Base-by-base conservation (phyloP, 2,888 invertebrate species). In the Tuberolachnus salignus region DNA sequence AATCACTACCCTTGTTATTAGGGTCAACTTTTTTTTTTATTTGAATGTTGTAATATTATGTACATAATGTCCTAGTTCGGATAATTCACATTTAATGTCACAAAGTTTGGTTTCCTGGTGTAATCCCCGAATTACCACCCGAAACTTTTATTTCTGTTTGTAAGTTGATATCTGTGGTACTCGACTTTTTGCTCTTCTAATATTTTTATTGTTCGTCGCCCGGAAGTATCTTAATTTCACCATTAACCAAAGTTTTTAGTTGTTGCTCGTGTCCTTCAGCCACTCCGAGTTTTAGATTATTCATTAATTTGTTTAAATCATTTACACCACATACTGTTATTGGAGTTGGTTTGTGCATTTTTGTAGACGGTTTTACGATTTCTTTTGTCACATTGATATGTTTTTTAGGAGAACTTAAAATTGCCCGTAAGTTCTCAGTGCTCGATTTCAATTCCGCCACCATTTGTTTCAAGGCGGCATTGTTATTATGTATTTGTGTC, bases 1-100 rank as follows among this genome's bases (percentile, higher is more conserved):
- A 51, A 51, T 13, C 51, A 51, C n/a, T n/a, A n/a, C n/a, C n/a
- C n/a, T 49, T 53, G n/a, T 53, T 53, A n/a, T 53, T 53, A n/a
- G 16, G 6, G 16, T 8, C 9, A 6, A 53, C n/a, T 53, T 19
- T 53, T 53, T 6, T 53, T 53, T 16, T n/a, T 6, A 34, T 53
- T 8, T 53, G n/a, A 53, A 53, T 53, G 16, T n/a, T 53, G 8
- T 53, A n/a, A 19, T 8, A 53, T 53, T 53, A 19, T 9, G 51
- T 19, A 53, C 51, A n/a, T n/a, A n/a, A 19, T 1, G n/a, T 53
- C 6, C 9, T 6, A 53, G 9, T 19, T 19, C n/a, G n/a, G 6
- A 16, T 19, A 19, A 53, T 53, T 19, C 16, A n/a, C 8, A n/a
- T 53, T 53, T 19, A 19, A 53, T 19, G 42, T 63, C 21, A 46